Percentiles rank a stretch among this genome's conserved stretches.
Conservation (phyloP, 2,888 invertebrate species). For the Harmothoe impar region DNA sequence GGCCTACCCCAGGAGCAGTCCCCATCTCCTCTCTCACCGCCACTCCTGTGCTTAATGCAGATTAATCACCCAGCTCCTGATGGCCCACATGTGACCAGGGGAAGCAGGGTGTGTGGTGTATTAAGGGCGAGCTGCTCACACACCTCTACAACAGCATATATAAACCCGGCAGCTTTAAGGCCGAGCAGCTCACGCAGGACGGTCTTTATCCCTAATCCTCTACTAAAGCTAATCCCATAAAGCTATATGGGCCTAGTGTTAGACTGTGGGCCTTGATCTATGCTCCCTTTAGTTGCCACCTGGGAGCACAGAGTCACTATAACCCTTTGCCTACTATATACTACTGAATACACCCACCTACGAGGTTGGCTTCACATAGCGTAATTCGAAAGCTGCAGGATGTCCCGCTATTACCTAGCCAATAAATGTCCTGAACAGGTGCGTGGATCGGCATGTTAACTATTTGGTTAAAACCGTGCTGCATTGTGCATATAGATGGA, state of each 20-base stretch:
- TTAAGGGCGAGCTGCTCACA: not conserved
- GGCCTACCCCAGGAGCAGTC: not conserved
- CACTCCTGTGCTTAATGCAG: not conserved
- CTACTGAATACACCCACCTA: too few relatives aligned
- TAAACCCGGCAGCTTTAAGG: constrained; percentile 24
- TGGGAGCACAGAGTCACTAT: not conserved
- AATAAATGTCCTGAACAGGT: too few relatives aligned
- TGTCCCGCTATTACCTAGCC: too few relatives aligned
- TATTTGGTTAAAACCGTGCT: too few relatives aligned
- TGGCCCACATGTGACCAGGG: constrained; percentile 53
- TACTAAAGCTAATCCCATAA: constrained; percentile 27
- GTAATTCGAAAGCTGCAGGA: too few relatives aligned
- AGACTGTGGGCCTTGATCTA: not conserved
- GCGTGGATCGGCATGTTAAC: too few relatives aligned
- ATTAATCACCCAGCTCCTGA: constrained; percentile 43
- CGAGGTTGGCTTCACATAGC: too few relatives aligned
- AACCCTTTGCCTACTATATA: not conserved
- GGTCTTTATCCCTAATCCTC: constrained; percentile 4
- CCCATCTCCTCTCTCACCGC: not conserved
- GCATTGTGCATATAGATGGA: too few relatives aligned
- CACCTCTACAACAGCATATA: not conserved
- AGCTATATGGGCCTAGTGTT: not conserved
- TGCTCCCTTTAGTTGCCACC: constrained; percentile 14
- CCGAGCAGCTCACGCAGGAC: not conserved
- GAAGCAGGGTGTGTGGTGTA: not conserved